Conservation (phyloP, 2,113 vertebrate genomes). For the Sapajus apella region DNA sequence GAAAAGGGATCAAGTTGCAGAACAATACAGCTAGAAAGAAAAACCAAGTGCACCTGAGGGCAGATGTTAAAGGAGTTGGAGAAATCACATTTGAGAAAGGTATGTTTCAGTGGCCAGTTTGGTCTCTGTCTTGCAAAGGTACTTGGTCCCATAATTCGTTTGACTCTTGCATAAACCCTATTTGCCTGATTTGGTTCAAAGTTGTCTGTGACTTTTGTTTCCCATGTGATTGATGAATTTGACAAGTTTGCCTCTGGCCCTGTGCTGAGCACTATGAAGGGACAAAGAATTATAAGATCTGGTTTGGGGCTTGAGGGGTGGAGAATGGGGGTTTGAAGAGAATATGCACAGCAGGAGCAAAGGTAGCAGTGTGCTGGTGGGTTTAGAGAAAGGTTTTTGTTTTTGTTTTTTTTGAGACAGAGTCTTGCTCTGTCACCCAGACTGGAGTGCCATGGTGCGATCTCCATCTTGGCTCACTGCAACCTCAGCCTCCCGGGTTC, state of each 20-base stretch:
- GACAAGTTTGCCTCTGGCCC: background rate
- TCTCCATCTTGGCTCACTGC: too few species aligned
- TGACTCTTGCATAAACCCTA: background rate
- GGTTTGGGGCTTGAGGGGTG: background rate
- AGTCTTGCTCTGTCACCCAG: too few species aligned
- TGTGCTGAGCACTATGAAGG: background rate
- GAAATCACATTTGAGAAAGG: constrained; percentile 37
- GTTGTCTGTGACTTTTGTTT: background rate
- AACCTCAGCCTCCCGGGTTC: too few species aligned
- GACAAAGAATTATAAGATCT: background rate
- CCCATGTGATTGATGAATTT: background rate
- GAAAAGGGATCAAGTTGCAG: background rate
- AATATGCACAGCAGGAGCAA: background rate
- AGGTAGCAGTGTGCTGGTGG: accelerated
- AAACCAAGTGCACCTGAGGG: background rate
- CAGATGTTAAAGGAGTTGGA: background rate
- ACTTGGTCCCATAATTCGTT: background rate
- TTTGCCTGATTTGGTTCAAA: background rate
- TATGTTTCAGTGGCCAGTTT: background rate
- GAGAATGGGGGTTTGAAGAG: too few species aligned
- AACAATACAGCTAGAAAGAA: background rate
- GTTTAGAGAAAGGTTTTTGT: too few species aligned
- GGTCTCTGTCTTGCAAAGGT: background rate
- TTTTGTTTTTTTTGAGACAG: too few species aligned
- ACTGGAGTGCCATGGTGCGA: too few species aligned